Percentiles rank a stretch among this genome's conserved stretches.
phyloP scores from a whole-genome alignment of 2,888 invertebrate species.

The Archaeoteleia sp. region DNA sequence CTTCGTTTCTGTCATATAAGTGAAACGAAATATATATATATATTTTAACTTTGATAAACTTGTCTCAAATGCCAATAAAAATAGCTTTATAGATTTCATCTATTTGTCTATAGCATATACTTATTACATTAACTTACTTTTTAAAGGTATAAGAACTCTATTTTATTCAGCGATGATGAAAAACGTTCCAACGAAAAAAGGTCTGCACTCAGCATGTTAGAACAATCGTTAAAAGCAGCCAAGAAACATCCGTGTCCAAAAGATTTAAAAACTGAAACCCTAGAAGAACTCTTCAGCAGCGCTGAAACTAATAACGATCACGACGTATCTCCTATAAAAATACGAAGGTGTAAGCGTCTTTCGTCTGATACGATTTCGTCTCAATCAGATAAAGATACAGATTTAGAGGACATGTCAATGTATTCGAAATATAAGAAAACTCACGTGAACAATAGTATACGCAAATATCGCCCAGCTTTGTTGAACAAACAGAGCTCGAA shows the following conservation, averaged over 20 bases:
- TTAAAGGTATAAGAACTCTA: not conserved
- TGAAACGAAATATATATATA: too few species aligned
- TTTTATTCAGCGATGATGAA: not conserved
- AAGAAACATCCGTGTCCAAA: not conserved
- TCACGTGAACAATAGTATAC: constrained; percentile 65
- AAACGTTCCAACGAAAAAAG: constrained; percentile 4
- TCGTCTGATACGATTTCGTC: constrained; percentile 19
- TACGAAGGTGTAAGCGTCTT: too few species aligned
- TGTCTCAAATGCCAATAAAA: too few species aligned
- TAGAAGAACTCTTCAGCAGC: too few species aligned
- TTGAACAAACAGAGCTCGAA: not conserved
- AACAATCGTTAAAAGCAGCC: constrained; percentile 3
- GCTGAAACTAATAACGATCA: too few species aligned
- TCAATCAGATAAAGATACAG: constrained; percentile 12
- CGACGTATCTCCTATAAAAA: too few species aligned
- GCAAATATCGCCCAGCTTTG: constrained; percentile 60
- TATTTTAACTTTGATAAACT: too few species aligned
- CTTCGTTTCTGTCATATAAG: too few species aligned
- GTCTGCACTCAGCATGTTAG: not conserved
- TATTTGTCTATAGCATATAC: too few species aligned
- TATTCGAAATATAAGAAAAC: constrained; percentile 64
- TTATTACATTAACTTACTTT: too few species aligned
- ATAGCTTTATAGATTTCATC: too few species aligned
- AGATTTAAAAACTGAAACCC: not conserved
- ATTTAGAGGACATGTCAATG: constrained; percentile 59